These are phyloP conservation scores for Lamproptera curius DNA, from an alignment of 2,888 invertebrate genomes.

Conservation along the genomic window DNA sequence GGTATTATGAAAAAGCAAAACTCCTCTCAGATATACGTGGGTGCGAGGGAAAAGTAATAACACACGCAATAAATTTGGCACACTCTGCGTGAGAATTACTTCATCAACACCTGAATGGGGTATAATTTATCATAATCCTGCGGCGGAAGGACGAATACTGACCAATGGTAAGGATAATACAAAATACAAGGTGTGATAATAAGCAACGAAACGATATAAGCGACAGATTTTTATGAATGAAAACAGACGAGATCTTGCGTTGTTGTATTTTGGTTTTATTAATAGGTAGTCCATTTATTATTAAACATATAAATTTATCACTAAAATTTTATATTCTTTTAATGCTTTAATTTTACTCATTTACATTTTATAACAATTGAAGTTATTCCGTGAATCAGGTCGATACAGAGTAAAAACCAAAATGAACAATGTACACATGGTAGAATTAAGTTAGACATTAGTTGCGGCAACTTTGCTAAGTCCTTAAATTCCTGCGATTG, in stretches of 20 bases:
- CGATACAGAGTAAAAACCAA: neutral
- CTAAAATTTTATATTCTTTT: neutral
- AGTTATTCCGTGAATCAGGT: neutral
- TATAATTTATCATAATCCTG: no score
- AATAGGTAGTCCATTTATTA: neutral
- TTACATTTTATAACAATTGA: neutral
- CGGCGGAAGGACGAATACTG: no score
- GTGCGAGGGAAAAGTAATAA: neutral
- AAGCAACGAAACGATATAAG: no score
- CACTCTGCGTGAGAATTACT: no score
- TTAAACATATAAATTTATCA: neutral
- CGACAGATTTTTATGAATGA: no score
- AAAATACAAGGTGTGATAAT: no score
- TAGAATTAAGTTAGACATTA: slow-evolving; percentile 44
- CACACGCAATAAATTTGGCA: no score
- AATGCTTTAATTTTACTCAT: neutral
- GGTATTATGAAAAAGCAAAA: slow-evolving; percentile 24
- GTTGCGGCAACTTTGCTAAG: slow-evolving; percentile 48
- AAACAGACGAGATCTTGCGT: no score
- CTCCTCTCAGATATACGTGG: neutral
- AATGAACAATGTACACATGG: no score
- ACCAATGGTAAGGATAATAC: no score
- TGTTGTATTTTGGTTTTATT: neutral
- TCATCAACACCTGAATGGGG: no score
- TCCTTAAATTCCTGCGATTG: slow-evolving; percentile 62